Evolutionary conservation across 2,113 vertebrate genomes (phyloP), one percentile per base, ranked within the genome.

Genomic region (Platysternon megacephalum): DNA sequence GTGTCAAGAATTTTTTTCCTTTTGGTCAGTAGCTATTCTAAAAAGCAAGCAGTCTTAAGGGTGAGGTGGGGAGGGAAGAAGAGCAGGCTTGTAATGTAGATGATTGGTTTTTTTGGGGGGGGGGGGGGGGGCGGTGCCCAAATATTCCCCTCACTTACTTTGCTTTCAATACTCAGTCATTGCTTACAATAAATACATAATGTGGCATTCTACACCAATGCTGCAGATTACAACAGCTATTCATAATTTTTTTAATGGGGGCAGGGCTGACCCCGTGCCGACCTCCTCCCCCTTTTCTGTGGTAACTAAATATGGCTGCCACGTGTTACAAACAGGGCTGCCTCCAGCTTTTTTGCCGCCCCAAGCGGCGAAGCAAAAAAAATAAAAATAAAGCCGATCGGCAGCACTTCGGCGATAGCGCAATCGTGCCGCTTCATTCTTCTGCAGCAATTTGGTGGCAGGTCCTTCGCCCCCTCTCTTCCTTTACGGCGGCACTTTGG

Each of bases 21-120:
- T 93, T 95, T 79, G 93, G 86, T 42, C n/a, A 29, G 35, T 74
- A 78, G 22, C 87, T 91, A 85, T 84, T 87, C 86, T 26, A 79
- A 48, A 55, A 84, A 78, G 11, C 28, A 53, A 82, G 44, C 22
- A 28, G 11, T 14, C 21, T 52, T 51, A 1, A 0, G 0, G 0
- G 6, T 46, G 5, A 17, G 39, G 79, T 9, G 0, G 42, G 12
- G 2, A 42, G 2, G 10, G 2, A 2, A 55, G 35, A 26, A 55
- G 58, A 72, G n/a, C 19, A 35, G 11, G 39, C 3, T 51, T 11
- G 14, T 2, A 28, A 26, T 46, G 39, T 44, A 78, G 24, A 3
- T 80, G n/a, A n/a, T n/a, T n/a, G n/a, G n/a, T n/a, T n/a, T n/a
- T 91, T 95, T n/a, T 80, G 32, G 28, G 21, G 21, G 21, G 48